Conservation (phyloP, 2,797 vertebrate genomes). For the Rhabdomys pumilio region DNA sequence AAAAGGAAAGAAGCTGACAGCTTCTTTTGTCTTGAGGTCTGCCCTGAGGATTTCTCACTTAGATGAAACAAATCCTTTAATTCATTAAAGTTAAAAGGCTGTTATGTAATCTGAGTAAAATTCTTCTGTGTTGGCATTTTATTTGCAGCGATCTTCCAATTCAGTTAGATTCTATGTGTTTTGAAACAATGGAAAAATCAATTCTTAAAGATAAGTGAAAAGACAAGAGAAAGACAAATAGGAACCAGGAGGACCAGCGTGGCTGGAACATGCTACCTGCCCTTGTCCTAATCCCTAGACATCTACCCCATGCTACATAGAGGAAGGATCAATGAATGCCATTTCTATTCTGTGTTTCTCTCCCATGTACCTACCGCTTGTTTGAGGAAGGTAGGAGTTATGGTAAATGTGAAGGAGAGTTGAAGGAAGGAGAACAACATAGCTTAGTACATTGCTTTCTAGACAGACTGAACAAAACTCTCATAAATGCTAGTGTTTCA, state of each 20-base stretch:
- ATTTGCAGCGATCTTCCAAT: not conserved
- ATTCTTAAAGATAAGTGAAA: no score
- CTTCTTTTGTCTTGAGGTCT: not conserved
- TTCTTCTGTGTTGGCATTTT: not conserved
- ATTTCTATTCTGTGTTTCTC: not conserved
- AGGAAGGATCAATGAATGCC: not conserved
- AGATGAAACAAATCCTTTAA: conserved; percentile 48
- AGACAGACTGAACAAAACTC: not conserved
- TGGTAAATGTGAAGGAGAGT: not conserved
- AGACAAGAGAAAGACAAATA: not conserved
- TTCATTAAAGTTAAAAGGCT: conserved; percentile 51
- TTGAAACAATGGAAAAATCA: not conserved
- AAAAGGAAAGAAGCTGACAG: not conserved
- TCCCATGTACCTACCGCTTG: not conserved
- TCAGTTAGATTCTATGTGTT: not conserved
- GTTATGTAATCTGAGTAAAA: conserved; percentile 40
- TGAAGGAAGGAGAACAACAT: rapidly evolving
- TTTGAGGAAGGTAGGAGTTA: not conserved
- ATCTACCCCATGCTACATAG: rapidly evolving
- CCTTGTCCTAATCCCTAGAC: no score
- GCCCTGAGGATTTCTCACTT: conserved; percentile 20
- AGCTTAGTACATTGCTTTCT: not conserved
- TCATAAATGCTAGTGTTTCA: not conserved
- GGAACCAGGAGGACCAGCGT: not conserved
- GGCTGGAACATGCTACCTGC: not conserved